Percentiles rank a stretch among this genome's conserved stretches.
These are phyloP conservation scores for Apotomis capreana DNA, from an alignment of 2,888 invertebrate genomes.

Conservation along the genomic window DNA sequence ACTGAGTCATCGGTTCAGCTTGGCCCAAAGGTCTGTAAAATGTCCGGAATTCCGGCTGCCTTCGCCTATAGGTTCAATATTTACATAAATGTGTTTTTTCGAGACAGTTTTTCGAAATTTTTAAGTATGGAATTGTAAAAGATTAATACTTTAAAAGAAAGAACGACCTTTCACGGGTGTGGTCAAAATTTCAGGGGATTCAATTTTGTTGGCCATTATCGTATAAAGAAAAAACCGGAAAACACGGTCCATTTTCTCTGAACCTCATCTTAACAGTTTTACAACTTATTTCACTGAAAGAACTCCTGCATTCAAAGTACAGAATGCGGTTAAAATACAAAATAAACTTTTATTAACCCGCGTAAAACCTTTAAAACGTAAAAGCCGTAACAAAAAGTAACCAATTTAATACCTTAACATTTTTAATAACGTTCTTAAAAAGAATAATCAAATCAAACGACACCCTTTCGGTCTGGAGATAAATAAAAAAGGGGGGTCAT, in stretches of 20 bases:
- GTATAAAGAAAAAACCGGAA: too few relatives aligned
- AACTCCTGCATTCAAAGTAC: slow-evolving; percentile 3
- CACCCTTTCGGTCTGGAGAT: slow-evolving; percentile 62
- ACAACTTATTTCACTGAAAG: not conserved
- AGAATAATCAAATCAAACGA: slow-evolving; percentile 63
- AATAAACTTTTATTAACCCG: slow-evolving; percentile 3
- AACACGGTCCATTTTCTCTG: not conserved
- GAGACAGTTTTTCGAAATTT: too few relatives aligned
- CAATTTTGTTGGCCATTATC: too few relatives aligned
- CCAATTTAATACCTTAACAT: slow-evolving; percentile 13
- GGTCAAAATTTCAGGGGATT: too few relatives aligned
- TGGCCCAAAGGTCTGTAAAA: too few relatives aligned
- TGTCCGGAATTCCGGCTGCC: too few relatives aligned
- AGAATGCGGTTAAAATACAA: not conserved
- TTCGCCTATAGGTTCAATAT: too few relatives aligned
- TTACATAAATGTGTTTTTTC: too few relatives aligned
- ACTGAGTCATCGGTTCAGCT: too few relatives aligned
- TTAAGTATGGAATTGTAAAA: too few relatives aligned
- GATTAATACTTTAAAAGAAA: too few relatives aligned
- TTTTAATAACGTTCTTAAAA: slow-evolving; percentile 47
- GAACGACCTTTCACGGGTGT: too few relatives aligned
- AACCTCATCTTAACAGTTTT: not conserved
- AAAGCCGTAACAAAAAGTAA: not conserved
- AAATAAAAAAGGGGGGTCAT: slow-evolving; percentile 64
- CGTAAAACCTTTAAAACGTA: slow-evolving; percentile 2